A percentile compares a stretch with the other conserved stretches of the same genome.
Conservation (phyloP, 1,140 invertebrate genomes). For the Ephestia elutella region DNA sequence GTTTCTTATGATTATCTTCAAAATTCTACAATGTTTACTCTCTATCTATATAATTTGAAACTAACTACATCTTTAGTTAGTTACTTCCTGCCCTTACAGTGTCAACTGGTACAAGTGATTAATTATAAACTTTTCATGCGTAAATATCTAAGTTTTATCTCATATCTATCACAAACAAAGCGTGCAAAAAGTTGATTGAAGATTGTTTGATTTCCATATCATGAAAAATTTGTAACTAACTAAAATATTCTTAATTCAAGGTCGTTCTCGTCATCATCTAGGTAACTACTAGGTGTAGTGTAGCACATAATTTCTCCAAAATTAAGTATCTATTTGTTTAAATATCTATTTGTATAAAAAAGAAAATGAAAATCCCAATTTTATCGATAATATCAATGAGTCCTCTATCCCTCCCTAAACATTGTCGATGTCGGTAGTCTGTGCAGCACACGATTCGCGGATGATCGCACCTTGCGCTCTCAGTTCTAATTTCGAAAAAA, state of each 20-base stretch:
- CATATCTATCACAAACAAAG: not conserved
- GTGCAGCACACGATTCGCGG: constrained; percentile 46
- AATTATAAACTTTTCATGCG: too few relatives aligned
- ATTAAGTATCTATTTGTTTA: too few relatives aligned
- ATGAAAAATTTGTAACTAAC: not conserved
- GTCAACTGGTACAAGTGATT: too few relatives aligned
- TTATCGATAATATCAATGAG: constrained; percentile 28
- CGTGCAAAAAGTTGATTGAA: constrained; percentile 6
- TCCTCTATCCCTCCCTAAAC: constrained; percentile 26
- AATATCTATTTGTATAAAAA: constrained; percentile 3
- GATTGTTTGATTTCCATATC: constrained; percentile 4
- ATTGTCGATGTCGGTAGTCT: constrained; percentile 38
- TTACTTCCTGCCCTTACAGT: too few relatives aligned
- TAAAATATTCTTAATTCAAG: too few relatives aligned
- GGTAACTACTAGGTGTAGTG: too few relatives aligned
- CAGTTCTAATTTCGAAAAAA: constrained; percentile 34
- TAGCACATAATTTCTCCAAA: too few relatives aligned
- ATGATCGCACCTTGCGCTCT: constrained; percentile 36
- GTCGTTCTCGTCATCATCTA: not conserved
- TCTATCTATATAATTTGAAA: too few relatives aligned
- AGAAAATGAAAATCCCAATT: constrained; percentile 18
- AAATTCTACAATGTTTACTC: too few relatives aligned
- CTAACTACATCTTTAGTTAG: too few relatives aligned
- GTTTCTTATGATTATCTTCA: too few relatives aligned
- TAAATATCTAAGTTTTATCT: not conserved